Percentiles rank a stretch among this genome's conserved stretches.
These are phyloP conservation scores for Columba livia DNA, from an alignment of 2,113 vertebrate species.

Conservation along the genomic window DNA sequence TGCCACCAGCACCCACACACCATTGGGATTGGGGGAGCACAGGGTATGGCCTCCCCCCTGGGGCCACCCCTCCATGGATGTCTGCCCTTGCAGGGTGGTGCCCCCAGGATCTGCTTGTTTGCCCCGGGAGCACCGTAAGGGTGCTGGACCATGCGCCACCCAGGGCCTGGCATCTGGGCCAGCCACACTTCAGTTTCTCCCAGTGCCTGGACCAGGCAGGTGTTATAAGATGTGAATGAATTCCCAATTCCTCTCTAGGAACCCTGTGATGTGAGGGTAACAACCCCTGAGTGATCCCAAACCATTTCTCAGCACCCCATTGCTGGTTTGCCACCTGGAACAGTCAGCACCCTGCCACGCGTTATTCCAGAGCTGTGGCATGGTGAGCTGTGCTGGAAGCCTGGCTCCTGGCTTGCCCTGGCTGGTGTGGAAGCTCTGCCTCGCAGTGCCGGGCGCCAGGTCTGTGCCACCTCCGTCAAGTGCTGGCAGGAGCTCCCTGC, in stretches of 20 bases:
- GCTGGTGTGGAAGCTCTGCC: not conserved
- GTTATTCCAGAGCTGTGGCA: not conserved
- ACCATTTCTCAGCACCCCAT: not conserved
- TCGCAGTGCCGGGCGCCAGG: fast-evolving
- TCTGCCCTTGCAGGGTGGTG: not conserved
- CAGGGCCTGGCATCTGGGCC: not conserved
- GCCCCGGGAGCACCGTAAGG: fast-evolving
- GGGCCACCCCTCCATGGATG: fast-evolving
- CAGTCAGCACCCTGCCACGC: not conserved
- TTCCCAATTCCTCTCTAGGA: not conserved
- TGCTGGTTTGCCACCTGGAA: not conserved
- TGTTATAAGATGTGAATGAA: not conserved
- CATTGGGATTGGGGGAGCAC: not conserved
- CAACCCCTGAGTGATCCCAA: not conserved
- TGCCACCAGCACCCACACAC: fast-evolving
- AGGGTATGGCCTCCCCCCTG: fast-evolving
- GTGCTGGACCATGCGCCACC: fast-evolving
- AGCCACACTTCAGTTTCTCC: fast-evolving
- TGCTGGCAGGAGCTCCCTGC: not conserved
- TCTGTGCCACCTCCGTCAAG: fast-evolving
- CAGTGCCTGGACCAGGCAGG: not conserved
- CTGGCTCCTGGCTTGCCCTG: fast-evolving
- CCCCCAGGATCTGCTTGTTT: not conserved
- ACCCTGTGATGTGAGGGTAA: too few relatives aligned
- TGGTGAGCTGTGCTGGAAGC: fast-evolving